These are phyloP conservation scores for Drosophila gaucha DNA, from an alignment of 2,888 invertebrate genomes.

Conservation along the genomic window DNA sequence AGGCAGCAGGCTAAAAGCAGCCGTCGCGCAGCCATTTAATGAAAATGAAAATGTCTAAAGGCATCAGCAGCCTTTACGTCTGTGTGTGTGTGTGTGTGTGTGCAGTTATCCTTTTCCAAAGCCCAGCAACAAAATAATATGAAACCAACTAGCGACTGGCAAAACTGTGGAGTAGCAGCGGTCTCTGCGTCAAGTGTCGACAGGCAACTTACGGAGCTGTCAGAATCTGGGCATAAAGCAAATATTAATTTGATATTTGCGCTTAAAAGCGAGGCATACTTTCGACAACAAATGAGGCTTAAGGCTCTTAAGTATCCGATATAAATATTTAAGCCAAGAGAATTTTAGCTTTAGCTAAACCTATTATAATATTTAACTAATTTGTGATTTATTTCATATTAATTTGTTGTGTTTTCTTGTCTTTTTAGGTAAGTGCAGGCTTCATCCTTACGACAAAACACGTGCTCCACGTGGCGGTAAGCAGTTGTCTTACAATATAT, in stretches of 20 bases:
- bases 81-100: no score
- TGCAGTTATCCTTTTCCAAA: slow-evolving; percentile 74
- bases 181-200: slow-evolving; percentile 69
- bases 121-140: slow-evolving; percentile 66
- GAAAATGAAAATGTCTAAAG: slow-evolving; percentile 79
- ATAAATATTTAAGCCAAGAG: background rate
- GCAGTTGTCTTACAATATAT: slow-evolving; percentile 50
- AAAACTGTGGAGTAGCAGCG: slow-evolving; percentile 1
- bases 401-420: slow-evolving; percentile 38
- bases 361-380: background rate
- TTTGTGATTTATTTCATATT: slow-evolving; percentile 17
- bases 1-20: slow-evolving; percentile 31
- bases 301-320: background rate
- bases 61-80: slow-evolving; percentile 46
- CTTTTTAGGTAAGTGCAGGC: slow-evolving; percentile 80
- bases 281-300: slow-evolving; percentile 70
- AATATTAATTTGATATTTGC: slow-evolving; percentile 34
- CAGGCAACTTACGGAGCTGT: slow-evolving; percentile 44
- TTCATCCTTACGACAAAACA: slow-evolving; percentile 65
- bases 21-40: slow-evolving; percentile 69
- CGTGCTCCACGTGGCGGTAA: slow-evolving; percentile 70
- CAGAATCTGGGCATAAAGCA: slow-evolving; percentile 33
- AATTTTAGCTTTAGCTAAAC: background rate
- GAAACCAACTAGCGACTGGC: slow-evolving; percentile 45
- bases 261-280: slow-evolving; percentile 51